Conservation (phyloP, 2,797 vertebrate species). For the Ctenosaura bakeri region DNA sequence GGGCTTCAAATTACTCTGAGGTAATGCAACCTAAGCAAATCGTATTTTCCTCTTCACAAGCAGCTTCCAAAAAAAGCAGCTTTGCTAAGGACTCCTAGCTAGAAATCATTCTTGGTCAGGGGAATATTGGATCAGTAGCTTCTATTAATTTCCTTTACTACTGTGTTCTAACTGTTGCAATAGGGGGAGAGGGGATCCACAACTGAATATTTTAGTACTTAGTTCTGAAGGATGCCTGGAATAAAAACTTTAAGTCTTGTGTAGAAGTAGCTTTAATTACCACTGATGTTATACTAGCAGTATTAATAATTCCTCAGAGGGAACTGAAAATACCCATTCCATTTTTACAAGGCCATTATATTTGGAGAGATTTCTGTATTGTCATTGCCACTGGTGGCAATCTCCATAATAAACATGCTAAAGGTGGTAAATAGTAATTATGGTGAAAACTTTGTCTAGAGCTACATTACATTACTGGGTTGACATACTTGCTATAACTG, state of each 20-base stretch:
- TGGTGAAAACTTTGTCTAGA: rapidly evolving
- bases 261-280: background rate
- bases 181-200: background rate
- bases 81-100: slow-evolving; percentile 30
- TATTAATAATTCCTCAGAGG: slow-evolving; percentile 4
- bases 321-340: background rate
- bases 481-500: slow-evolving; percentile 11
- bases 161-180: background rate
- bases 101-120: slow-evolving; percentile 42
- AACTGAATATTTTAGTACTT: background rate
- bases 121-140: background rate
- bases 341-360: background rate
- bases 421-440: slow-evolving; percentile 31
- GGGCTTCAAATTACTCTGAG: slow-evolving; percentile 63
- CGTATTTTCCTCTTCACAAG: background rate
- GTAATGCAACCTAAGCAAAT: slow-evolving; percentile 47
- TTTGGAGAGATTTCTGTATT: slow-evolving; percentile 8
- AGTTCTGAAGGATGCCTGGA: background rate
- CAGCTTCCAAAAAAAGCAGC: slow-evolving; percentile 32
- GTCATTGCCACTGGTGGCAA: background rate
- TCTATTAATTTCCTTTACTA: slow-evolving; percentile 30
- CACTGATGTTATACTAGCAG: background rate
- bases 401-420: background rate
- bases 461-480: background rate
- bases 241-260: background rate